Evolutionary conservation across 2,113 vertebrate genomes (phyloP), one percentile per base, ranked within the genome.

Genomic region (Zootoca vivipara): DNA sequence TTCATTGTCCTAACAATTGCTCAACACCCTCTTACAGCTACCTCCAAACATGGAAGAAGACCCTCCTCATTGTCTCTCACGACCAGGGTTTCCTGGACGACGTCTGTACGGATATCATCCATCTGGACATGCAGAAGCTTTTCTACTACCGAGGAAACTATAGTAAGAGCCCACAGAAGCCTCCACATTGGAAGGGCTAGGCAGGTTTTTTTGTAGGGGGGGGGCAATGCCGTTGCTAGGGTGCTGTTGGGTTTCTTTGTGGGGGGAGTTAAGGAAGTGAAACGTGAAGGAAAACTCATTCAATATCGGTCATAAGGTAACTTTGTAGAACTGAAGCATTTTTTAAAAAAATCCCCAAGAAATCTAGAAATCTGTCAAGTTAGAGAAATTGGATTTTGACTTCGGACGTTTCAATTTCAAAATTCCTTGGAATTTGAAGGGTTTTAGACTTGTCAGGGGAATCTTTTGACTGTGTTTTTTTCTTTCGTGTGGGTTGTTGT

Each of bases 31-130:
- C 75, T 28, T 78, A 30, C 91, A 99, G 98, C 90, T 99, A 99
- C 92, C 97, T 98, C 78, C 98, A 98, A 92, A 96, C 97, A 84
- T 99, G 98, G 98, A 98, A 98, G 96, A 99, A 99, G 94, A 99
- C 98, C 0, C 94, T 99, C 15, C 97, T 99, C 40, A 98, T 99
- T 4, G 98, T 99, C 74, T 99, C 98, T 73, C 98, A 99, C 0
- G 98, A 99, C 96, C 98, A 99, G 91, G 98, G 98, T 40, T 99
- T 99, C 94, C 95, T 99, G 28, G 98, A 99, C 0, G 98, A 99
- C 0, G 98, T 99, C 52, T 99, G 98, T 93, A 98, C 98, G 0
- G 98, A 99, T 80, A 98, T 99, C 74, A 94, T 99, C 87, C 98
- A 99, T 89, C 91, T 99, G 0, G 98, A 99, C 84, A 92, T 96